A percentile compares a stretch with the other conserved stretches of the same genome.
These are phyloP conservation scores for Acanthococcus lagerstroemiae DNA, from an alignment of 2,888 invertebrate species.

Conservation along the genomic window DNA sequence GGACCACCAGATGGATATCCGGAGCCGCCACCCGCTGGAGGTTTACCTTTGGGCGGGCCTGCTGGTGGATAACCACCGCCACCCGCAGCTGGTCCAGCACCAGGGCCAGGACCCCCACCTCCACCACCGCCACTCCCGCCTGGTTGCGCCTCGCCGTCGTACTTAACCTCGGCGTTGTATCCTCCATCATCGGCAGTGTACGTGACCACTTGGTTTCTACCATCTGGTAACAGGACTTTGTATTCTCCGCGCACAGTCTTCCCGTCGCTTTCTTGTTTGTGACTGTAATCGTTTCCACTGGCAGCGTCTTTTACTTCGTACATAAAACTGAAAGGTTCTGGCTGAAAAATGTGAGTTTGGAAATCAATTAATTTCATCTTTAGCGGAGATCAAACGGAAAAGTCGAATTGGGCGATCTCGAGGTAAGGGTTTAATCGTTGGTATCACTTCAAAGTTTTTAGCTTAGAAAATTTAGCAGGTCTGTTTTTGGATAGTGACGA, in stretches of 20 bases:
- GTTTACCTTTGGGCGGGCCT: background rate
- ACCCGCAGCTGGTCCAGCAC: constrained; percentile 28
- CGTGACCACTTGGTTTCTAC: constrained; percentile 36
- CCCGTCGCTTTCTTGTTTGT: constrained; percentile 39
- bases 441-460: too few relatives aligned
- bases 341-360: constrained; percentile 34
- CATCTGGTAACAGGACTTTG: constrained; percentile 37
- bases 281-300: constrained; percentile 39
- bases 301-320: constrained; percentile 39
- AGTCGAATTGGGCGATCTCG: too few relatives aligned
- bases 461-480: too few relatives aligned
- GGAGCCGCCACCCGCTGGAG: constrained; percentile 21
- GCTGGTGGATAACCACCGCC: constrained; percentile 16
- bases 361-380: background rate
- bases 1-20: constrained; percentile 30
- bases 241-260: constrained; percentile 37
- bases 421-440: too few relatives aligned
- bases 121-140: constrained; percentile 24
- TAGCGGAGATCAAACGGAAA: too few relatives aligned
- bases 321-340: constrained; percentile 39
- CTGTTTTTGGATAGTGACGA: too few relatives aligned
- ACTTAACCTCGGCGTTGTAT: constrained; percentile 37
- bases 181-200: constrained; percentile 37
- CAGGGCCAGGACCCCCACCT: constrained; percentile 33
- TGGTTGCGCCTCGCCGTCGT: constrained; percentile 37